phyloP scores from a whole-genome alignment of 2,113 vertebrate species.

The Rhadina sibilatrix region DNA sequence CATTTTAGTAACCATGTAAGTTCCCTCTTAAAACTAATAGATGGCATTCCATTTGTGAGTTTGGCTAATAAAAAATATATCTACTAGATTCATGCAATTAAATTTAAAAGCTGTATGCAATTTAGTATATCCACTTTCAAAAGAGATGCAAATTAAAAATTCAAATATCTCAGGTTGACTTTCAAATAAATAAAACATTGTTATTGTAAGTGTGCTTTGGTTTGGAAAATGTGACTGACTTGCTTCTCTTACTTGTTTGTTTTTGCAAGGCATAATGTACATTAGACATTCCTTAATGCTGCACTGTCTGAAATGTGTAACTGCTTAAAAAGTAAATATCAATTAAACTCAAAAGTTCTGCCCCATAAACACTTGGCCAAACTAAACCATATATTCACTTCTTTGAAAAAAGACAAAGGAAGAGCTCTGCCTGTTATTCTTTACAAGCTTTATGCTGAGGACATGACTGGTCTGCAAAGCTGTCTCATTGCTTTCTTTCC shows the following conservation, averaged over 20 bases:
- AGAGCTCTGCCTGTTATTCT: conserved; percentile 12
- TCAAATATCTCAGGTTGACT: conserved; percentile 65
- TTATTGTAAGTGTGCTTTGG: conserved; percentile 76
- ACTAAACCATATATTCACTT: conserved; percentile 20
- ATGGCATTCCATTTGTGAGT: neutral
- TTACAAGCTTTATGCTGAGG: neutral
- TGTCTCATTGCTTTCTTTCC: neutral
- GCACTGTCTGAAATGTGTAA: conserved; percentile 71
- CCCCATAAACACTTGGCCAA: conserved; percentile 70
- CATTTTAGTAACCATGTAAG: neutral
- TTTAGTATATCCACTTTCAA: conserved; percentile 30
- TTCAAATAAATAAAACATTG: conserved; percentile 79
- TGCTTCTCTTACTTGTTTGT: conserved; percentile 75
- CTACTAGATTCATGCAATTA: conserved; percentile 2
- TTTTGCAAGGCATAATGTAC: conserved; percentile 75
- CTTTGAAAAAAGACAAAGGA: conserved; percentile 61
- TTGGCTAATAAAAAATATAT: neutral
- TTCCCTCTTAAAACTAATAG: neutral
- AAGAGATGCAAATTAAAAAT: conserved; percentile 58
- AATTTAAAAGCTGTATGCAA: conserved; percentile 15
- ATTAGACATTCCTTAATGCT: conserved; percentile 70
- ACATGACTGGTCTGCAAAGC: neutral
- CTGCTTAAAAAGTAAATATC: conserved; percentile 82
- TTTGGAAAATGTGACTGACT: conserved; percentile 78
- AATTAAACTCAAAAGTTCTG: conserved; percentile 72